Conservation (phyloP, 2,888 invertebrate genomes). For the Lysandra coridon region DNA sequence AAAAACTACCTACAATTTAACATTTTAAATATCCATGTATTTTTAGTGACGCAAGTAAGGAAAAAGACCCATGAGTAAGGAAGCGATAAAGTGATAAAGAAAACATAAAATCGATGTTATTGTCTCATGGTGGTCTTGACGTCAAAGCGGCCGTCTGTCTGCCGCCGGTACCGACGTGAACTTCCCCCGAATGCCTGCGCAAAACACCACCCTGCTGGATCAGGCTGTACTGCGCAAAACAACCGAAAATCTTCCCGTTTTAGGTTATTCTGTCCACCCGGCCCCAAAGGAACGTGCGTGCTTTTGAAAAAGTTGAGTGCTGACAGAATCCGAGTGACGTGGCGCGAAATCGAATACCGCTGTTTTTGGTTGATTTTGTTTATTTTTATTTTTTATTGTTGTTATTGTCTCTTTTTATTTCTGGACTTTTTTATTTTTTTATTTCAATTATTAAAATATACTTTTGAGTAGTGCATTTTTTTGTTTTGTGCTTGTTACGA, state of each 20-base stretch:
- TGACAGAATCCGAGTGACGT: neutral
- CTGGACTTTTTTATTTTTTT: too few relatives aligned
- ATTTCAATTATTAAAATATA: too few relatives aligned
- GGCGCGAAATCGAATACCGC: neutral
- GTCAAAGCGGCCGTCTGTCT: constrained; percentile 50
- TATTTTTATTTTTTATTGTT: neutral
- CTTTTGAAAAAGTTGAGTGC: neutral
- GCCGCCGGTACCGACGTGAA: constrained; percentile 50
- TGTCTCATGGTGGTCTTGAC: constrained; percentile 43
- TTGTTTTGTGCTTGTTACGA: too few relatives aligned
- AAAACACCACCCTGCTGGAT: constrained; percentile 38
- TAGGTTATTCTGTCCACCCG: neutral
- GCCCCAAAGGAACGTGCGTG: neutral
- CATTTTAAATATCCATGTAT: too few relatives aligned
- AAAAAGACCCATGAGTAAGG: neutral
- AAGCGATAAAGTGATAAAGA: neutral
- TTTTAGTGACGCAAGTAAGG: too few relatives aligned
- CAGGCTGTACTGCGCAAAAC: constrained; percentile 46
- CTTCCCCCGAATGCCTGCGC: constrained; percentile 52
- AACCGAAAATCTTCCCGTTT: neutral
- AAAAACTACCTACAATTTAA: too few relatives aligned
- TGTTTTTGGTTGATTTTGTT: neutral
- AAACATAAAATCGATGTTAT: constrained; percentile 33
- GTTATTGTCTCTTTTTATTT: neutral
- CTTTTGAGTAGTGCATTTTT: too few relatives aligned